Base-by-base conservation (phyloP, 35 echinoderm and acorn worm species). In the Apostichopus japonicus region DNA sequence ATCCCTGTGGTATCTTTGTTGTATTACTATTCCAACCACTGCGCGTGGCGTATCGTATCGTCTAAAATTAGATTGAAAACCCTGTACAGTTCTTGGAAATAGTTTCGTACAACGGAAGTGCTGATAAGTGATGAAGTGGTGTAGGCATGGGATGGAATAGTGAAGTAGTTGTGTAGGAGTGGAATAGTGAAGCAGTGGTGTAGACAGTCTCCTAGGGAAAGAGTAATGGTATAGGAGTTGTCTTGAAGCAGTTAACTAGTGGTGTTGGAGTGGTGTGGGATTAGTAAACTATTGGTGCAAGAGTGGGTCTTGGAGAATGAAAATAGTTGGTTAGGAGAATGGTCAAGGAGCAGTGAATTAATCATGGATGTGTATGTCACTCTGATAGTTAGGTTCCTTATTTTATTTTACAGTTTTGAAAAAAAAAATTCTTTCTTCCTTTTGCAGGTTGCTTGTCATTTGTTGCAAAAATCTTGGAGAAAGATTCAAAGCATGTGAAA, bases 361-460 rank as follows among this genome's bases (percentile, higher is more conserved):
- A 44, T 44, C 33, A 44, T 44, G 7, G 13, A 11, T 61, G 57
- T 11, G 57, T 61, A 10, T 61, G 57, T 61, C 4, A 8, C 13
- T 61, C 7, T 61, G 8, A 61, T 61, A 61, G 57, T 61, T 61
- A 61, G 13, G 8, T 61, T 61, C 13, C 13, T 13, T 61, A 61
- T 61, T 61, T 61, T 23, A 22, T 44, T 44, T 44, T 44, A n/a
- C 33, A 44, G 2, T 44, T 44, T 44, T 44, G 33, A 44, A 44
- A 44, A 44, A 44, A 44, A 44, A 44, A 44, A 0, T 79, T 79
- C 0, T 79, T 23, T 53, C 23, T 70, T 86, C 88, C 24, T 22
- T 58, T 91, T 94, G 2, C 93, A 97, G 95, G 88, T 84, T 97
- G 95, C 78, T 86, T 97, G 2, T 94, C 71, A 33, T 97, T 93